Evolutionary conservation across 2,797 vertebrate species (phyloP), one percentile per base, ranked within the genome.

Genomic region (Chelon auratus): DNA sequence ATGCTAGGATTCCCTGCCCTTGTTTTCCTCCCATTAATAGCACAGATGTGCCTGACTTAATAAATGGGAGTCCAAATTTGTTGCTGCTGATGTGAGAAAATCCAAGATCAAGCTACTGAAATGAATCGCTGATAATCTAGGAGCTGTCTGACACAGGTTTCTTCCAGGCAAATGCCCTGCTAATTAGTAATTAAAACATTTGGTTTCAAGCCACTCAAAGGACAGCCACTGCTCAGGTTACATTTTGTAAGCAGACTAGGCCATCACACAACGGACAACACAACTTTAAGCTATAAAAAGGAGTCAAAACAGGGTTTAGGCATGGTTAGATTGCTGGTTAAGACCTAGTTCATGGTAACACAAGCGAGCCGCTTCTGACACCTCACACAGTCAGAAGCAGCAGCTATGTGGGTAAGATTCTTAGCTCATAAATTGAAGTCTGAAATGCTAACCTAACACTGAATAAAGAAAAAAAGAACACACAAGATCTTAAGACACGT

Each of bases 111-210:
- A 59, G 64, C 68, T 78, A 77, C 60, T 45, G 11, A 73, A 42
- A 76, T 20, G 62, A 37, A 81, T 62, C 55, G 66, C 74, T 80
- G 40, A 75, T 58, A 88, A 83, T 83, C 94, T 95, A 94, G 84
- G 66, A 96, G 96, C 95, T 96, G 97, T 99, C 97, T 97, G 97
- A 98, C 97, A 96, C 92, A 94, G 95, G 96, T 95, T 90, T 94
- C 83, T 88, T 72, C 18, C 76, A 80, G 77, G 70, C 78, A 90
- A 83, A 65, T 71, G 45, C 15, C 55, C 69, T 30, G 64, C 63
- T 71, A 61, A 58, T 24, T 74, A 72, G 40, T 59, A 42, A 78
- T 75, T 33, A 55, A 69, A 69, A 64, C 3, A 75, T 80, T 73
- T 77, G 65, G 62, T 73, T 85, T 82, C 83, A 89, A 89, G 85